Evolutionary conservation across 2,888 invertebrate species (phyloP).

Genomic region (Leptinotarsa haldemani): DNA sequence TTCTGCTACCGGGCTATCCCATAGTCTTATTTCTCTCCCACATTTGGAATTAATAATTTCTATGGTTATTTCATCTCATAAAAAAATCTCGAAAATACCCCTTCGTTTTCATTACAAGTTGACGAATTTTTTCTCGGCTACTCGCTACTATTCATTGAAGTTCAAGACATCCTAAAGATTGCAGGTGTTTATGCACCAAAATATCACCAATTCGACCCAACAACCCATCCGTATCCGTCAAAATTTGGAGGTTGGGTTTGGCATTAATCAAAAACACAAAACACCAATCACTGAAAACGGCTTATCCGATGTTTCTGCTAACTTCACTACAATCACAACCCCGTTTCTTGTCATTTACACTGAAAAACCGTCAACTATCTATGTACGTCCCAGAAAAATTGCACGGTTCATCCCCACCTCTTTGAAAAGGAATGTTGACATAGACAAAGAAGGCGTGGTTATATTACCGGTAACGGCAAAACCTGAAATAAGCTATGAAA

Average conservation of each 20-base stretch:
- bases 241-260: slow-evolving; percentile 5
- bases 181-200: slow-evolving; percentile 13
- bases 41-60: not conserved
- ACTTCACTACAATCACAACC: not conserved
- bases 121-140: not conserved
- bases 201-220: slow-evolving; percentile 5
- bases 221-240: slow-evolving; percentile 14
- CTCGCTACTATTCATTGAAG: not conserved
- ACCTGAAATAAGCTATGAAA: not conserved
- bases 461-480: not conserved
- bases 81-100: not conserved
- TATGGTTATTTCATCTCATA: not conserved
- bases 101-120: slow-evolving; percentile 2
- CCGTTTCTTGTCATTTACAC: not conserved
- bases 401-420: not conserved
- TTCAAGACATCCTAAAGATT: not conserved
- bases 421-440: not conserved
- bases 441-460: not conserved
- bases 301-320: no score
- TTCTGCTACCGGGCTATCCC: slow-evolving; percentile 34
- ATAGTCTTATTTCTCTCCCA: slow-evolving; percentile 8
- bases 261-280: not conserved
- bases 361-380: not conserved
- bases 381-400: slow-evolving; percentile 1
- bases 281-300: not conserved